Conservation (phyloP, 2,888 invertebrate genomes). For the Ametastegia equiseti region DNA sequence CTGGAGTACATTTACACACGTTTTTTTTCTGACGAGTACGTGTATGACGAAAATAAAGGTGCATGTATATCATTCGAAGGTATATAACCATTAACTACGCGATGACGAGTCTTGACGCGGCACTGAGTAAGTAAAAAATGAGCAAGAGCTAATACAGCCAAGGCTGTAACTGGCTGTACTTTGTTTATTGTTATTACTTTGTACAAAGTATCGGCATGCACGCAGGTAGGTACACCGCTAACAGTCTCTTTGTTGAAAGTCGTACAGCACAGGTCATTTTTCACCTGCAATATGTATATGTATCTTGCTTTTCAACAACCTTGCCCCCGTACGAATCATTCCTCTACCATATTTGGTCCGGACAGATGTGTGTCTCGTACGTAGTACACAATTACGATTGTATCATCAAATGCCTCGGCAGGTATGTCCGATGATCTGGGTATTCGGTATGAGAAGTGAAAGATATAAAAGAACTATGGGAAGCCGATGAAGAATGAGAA, state of each 20-base stretch:
- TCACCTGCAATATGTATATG: not conserved
- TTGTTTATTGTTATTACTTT: not conserved
- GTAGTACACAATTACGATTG: not conserved
- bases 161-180: not conserved
- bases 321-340: not conserved
- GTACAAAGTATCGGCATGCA: not conserved
- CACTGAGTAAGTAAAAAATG: not conserved
- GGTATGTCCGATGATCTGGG: not conserved
- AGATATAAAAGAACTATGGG: constrained; percentile 14
- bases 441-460: no score
- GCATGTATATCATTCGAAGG: not conserved
- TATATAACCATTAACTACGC: not conserved
- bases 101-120: not conserved
- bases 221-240: not conserved
- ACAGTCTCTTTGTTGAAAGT: not conserved
- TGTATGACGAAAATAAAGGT: not conserved
- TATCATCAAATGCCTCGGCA: not conserved
- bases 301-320: not conserved
- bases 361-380: constrained; percentile 23
- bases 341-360: not conserved
- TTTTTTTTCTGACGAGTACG: no score
- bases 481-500: not conserved
- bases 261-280: not conserved
- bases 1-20: no score
- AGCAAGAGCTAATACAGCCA: not conserved